phyloP scores from a whole-genome alignment of 2,797 vertebrate genomes.

The Cottoperca gobio region DNA sequence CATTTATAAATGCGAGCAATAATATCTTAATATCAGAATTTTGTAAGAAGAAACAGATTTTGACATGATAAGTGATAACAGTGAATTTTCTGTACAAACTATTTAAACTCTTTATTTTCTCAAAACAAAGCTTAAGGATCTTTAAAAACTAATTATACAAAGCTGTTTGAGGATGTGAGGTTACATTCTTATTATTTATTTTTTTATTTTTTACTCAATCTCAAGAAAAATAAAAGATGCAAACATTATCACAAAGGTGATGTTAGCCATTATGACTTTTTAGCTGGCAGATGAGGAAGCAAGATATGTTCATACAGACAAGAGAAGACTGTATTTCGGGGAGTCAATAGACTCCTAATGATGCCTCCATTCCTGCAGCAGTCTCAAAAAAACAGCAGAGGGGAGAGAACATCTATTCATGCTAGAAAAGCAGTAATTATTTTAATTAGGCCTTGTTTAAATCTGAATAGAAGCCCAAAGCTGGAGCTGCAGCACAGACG shows the following conservation, averaged over 20 bases:
- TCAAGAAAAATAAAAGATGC: not conserved
- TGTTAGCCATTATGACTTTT: constrained; percentile 31
- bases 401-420: constrained; percentile 50
- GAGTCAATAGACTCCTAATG: constrained; percentile 65
- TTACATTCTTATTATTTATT: not conserved
- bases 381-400: constrained; percentile 37
- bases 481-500: constrained; percentile 36
- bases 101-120: not conserved
- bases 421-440: constrained; percentile 78
- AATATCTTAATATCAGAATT: too few species aligned
- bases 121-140: not conserved
- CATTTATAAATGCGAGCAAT: too few species aligned
- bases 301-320: constrained; percentile 8
- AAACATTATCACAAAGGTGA: constrained; percentile 3
- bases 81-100: not conserved
- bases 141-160: not conserved
- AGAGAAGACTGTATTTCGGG: constrained; percentile 35
- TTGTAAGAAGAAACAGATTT: too few species aligned
- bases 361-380: constrained; percentile 60
- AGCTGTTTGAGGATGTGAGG: not conserved
- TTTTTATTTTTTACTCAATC: not conserved
- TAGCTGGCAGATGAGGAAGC: constrained; percentile 14
- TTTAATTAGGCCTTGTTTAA: constrained; percentile 80
- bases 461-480: constrained; percentile 68
- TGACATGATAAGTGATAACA: not conserved